Evolutionary conservation across 2,797 vertebrate species (phyloP), one percentile per base, ranked within the genome.

Genomic region (Silurus aristotelis): DNA sequence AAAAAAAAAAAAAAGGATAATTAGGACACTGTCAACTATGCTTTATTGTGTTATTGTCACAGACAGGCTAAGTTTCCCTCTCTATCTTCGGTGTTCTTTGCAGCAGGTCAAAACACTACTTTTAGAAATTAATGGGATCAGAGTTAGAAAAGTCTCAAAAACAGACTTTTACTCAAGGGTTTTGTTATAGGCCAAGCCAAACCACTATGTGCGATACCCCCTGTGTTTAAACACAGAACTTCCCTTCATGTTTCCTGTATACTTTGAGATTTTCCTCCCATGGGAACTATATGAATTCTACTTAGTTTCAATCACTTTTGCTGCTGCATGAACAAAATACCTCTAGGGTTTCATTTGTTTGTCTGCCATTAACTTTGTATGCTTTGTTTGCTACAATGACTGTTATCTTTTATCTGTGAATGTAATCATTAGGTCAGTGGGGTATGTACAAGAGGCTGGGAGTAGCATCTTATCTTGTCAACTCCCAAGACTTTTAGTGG

Each of bases 221-320:
- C 78, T 91, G 84, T 90, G 31, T 86, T 67, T 79, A 64, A 78
- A 68, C 84, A 80, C 83, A 78, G 64, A 56, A 71, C 81, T 83
- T 89, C 87, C 84, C 87, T 66, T 48, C 60, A 20, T 14, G 71
- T 86, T 89, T 92, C 89, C 90, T 90, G 86, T 87, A 10, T 64
- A 0, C 85, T 87, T 83, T 86, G 68, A 83, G 85, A 89, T 61
- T 63, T 91, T 89, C 83, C 85, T 89, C 52, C 84, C 56, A 87
- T 43, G 72, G 22, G 66, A 86, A 84, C 73, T 48, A 79, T 81
- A 72, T 89, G 84, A n/a, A 68, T 15, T 60, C 3, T 63, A n/a
- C 73, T 58, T 72, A 61, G 55, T 75, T 86, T 75, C 22, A 12
- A 83, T 61, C 15, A 71, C 22, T 9, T 67, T 80, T 56, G 31